These are phyloP conservation scores for Glossosoma conforme DNA, from an alignment of 1,140 invertebrate species.

Conservation along the genomic window DNA sequence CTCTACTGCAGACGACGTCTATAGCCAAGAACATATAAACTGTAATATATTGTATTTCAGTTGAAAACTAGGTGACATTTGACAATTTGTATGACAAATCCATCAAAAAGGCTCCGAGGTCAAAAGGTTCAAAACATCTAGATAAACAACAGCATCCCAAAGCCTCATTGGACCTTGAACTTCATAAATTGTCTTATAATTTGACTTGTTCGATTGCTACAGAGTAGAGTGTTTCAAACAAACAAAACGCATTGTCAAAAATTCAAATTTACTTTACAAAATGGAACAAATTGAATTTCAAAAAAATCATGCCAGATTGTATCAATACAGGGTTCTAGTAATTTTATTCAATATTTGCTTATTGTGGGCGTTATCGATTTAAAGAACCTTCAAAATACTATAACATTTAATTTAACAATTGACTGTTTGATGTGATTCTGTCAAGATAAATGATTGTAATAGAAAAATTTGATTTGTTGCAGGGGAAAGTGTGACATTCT, in stretches of 20 bases:
- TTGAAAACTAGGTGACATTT: neutral
- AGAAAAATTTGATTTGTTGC: constrained; percentile 34
- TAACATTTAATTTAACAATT: neutral
- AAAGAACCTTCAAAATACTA: neutral
- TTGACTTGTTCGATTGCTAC: too few relatives aligned
- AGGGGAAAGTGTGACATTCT: constrained; percentile 54
- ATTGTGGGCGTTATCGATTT: neutral
- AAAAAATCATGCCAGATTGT: neutral
- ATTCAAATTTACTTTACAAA: neutral
- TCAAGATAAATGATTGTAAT: neutral
- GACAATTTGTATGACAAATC: neutral
- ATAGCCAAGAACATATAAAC: neutral
- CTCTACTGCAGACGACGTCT: neutral
- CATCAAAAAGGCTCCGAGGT: too few relatives aligned
- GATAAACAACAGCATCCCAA: too few relatives aligned
- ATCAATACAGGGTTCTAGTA: neutral
- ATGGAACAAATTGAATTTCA: neutral
- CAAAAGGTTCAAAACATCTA: too few relatives aligned
- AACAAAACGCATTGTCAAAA: too few relatives aligned
- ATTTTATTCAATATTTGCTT: neutral
- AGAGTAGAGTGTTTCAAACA: too few relatives aligned
- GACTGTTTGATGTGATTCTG: constrained; percentile 5
- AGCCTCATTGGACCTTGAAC: too few relatives aligned
- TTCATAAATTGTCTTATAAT: too few relatives aligned
- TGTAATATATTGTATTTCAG: neutral